Conservation (phyloP, 2,888 invertebrate species). For the Synanthedon andrenaeformis region DNA sequence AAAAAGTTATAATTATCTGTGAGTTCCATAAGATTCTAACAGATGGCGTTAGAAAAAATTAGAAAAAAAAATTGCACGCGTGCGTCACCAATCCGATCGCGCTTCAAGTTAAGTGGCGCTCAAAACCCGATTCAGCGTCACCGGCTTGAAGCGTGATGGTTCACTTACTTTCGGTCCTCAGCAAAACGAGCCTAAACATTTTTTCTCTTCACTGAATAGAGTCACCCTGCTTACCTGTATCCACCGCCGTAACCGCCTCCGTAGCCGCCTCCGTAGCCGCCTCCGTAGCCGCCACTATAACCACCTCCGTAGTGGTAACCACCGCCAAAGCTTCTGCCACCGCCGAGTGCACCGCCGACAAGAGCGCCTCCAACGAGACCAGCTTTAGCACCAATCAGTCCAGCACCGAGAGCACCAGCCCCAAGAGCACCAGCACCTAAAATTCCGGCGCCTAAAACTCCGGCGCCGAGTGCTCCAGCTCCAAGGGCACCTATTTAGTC, state of each 20-base stretch:
- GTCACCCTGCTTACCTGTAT: slow-evolving; percentile 10
- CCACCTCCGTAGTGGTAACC: slow-evolving; percentile 13
- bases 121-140: too few species aligned
- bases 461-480: slow-evolving; percentile 26
- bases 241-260: slow-evolving; percentile 11
- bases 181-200: too few species aligned
- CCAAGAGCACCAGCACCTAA: slow-evolving; percentile 33
- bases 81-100: too few species aligned
- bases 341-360: slow-evolving; percentile 22
- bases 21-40: too few species aligned
- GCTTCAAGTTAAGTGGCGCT: too few species aligned
- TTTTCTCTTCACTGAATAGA: background rate
- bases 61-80: too few species aligned
- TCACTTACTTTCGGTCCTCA: too few species aligned
- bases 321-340: slow-evolving; percentile 8
- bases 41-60: too few species aligned
- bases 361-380: slow-evolving; percentile 50
- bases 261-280: background rate
- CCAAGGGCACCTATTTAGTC: slow-evolving; percentile 10
- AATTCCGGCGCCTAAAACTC: slow-evolving; percentile 23
- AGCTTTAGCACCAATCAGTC: slow-evolving; percentile 39
- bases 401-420: slow-evolving; percentile 42
- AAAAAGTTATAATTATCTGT: too few species aligned
- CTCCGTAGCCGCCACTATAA: slow-evolving; percentile 9
- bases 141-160: too few species aligned